Base-by-base conservation (phyloP, 2,888 invertebrate genomes). In the Nomada ruficornis region DNA sequence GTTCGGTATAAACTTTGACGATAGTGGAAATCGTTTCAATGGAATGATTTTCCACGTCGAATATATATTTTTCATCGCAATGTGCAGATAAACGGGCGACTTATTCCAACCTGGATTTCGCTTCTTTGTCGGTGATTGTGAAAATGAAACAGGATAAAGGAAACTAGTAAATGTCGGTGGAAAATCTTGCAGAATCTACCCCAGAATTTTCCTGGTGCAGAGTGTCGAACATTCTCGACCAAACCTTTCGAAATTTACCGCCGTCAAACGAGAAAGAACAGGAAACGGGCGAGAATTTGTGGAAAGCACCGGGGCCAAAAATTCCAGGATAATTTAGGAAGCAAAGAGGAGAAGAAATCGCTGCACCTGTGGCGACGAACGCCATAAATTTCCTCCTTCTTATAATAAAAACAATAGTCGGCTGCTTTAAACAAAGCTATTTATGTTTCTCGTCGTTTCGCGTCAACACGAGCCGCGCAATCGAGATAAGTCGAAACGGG, bases 261-360 rank as follows among this genome's bases (percentile, higher is more conserved):
- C 9, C 20, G 7, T 2, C 26, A 18, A n/a, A 4, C 18, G n/a
- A 55, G 20, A 67, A 68, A 26, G 29, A 36, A 57, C 23, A 15
- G 62, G 62, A 15, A 63, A 2, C 23, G 62, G 52, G 47, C 26
- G 18, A 60, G 65, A 29, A 57, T 10, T 68, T 36, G 74, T 23
- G 7, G 54, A 60, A 68, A 55, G 67, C 55, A 62, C 47, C 23
- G n/a, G 36, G 26, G 42, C 11, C 15, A 60, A 57, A 75, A 68
- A 55, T 63, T 36, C 11, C 60, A 10, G 23, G 42, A 63, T 55
- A 75, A 75, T 75, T 78, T 63, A 57, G 50, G 44, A 15, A 20
- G 9, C 36, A 2, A 7, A 11, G 26, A 20, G 7, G 18, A 62
- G 18, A 20, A 68, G 54, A 55, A 62, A 47, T 23, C 4, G 62